Evolutionary conservation across 2,888 invertebrate species (phyloP).

Genomic region (Phyllotreta cruciferae): DNA sequence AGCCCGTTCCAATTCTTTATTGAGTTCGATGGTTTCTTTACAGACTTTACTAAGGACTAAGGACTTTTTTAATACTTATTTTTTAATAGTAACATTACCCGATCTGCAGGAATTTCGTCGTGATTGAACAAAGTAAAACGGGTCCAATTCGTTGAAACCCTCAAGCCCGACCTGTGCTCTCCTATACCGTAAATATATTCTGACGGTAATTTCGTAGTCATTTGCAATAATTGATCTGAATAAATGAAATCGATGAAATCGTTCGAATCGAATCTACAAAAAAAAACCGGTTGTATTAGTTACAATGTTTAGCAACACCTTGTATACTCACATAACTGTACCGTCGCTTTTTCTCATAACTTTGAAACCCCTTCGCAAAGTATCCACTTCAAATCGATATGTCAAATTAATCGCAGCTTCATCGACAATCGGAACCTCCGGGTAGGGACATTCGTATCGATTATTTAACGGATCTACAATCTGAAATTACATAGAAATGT

Average conservation of each 20-base stretch:
- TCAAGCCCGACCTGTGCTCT: constrained; percentile 70
- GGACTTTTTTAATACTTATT: background rate
- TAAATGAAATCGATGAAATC: constrained; percentile 73
- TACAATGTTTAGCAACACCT: constrained; percentile 2
- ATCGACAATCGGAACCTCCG: constrained; percentile 66
- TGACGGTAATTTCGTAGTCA: constrained; percentile 69
- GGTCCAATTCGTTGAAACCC: constrained; percentile 72
- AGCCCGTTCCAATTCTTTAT: too few relatives aligned
- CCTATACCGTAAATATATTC: constrained; percentile 77
- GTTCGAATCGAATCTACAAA: constrained; percentile 71
- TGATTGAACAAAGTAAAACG: constrained; percentile 73
- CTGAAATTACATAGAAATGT: too few relatives aligned
- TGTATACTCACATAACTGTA: constrained; percentile 63
- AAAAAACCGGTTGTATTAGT: constrained; percentile 21
- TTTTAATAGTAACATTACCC: constrained; percentile 60
- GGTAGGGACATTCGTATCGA: constrained; percentile 74
- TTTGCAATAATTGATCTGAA: constrained; percentile 78
- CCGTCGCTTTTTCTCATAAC: constrained; percentile 65
- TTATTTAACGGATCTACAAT: constrained; percentile 61
- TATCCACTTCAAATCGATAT: constrained; percentile 66
- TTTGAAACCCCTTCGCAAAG: constrained; percentile 68
- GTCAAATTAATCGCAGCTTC: constrained; percentile 61
- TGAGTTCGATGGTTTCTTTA: too few relatives aligned
- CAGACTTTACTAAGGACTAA: background rate
- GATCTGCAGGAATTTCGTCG: constrained; percentile 70